Percentiles rank a stretch among this genome's conserved stretches.
phyloP scores from a whole-genome alignment of 2,888 invertebrate genomes.

The Troides oblongomaculatus region DNA sequence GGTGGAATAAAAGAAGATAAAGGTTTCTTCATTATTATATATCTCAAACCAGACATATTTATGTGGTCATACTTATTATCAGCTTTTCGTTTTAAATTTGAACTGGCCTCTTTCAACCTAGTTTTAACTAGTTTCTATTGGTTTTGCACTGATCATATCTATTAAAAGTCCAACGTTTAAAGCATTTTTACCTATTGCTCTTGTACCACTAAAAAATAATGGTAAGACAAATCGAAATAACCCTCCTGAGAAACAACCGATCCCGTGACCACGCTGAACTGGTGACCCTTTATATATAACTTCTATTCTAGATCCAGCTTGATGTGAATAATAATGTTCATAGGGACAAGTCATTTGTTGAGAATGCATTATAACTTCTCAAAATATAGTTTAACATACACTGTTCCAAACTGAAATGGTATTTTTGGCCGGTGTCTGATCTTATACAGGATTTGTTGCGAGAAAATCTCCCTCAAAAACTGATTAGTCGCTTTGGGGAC shows the following conservation, averaged over 20 bases:
- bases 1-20: constrained; percentile 6
- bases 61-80: constrained; percentile 33
- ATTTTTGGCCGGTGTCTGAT: too few relatives aligned
- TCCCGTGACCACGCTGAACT: constrained; percentile 34
- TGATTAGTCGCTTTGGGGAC: too few relatives aligned
- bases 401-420: too few relatives aligned
- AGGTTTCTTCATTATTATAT: constrained; percentile 30
- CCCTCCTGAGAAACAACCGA: constrained; percentile 35
- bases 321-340: constrained; percentile 36
- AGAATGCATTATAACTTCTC: too few relatives aligned
- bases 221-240: constrained; percentile 40
- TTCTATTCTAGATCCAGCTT: constrained; percentile 38
- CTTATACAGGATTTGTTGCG: too few relatives aligned
- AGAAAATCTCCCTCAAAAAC: too few relatives aligned
- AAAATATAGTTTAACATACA: too few relatives aligned
- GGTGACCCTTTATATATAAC: constrained; percentile 39
- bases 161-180: constrained; percentile 33
- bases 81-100: constrained; percentile 25
- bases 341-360: constrained; percentile 33
- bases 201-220: constrained; percentile 37
- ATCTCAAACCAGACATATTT: constrained; percentile 36
- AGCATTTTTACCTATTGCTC: constrained; percentile 38
- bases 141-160: constrained; percentile 34
- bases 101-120: constrained; percentile 30
- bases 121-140: constrained; percentile 30